Evolutionary conservation across 2,113 vertebrate species (phyloP).

Genomic region (Pogonocichla stellata): DNA sequence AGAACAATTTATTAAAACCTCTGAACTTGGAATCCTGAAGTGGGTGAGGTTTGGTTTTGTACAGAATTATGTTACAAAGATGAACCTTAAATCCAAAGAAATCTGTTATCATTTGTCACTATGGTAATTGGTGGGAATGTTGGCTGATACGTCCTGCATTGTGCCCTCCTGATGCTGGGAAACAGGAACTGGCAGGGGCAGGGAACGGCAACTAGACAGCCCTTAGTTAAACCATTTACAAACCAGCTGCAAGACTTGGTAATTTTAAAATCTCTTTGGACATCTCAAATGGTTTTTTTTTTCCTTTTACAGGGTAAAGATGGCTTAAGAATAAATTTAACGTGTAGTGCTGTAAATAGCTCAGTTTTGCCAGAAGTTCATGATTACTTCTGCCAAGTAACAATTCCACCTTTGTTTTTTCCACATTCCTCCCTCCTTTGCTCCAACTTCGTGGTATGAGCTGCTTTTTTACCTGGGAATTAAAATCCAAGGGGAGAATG

Average conservation of each 20-base stretch:
- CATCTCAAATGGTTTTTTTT: background rate
- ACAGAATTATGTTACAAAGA: background rate
- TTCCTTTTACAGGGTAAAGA: background rate
- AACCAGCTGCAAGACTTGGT: background rate
- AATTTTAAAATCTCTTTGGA: background rate
- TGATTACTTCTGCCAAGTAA: background rate
- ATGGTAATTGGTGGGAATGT: background rate
- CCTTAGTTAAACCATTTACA: background rate
- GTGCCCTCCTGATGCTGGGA: background rate
- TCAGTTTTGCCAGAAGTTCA: background rate
- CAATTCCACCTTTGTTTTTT: background rate
- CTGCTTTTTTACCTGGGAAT: background rate
- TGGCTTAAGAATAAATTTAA: background rate
- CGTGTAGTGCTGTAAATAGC: background rate
- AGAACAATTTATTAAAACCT: background rate
- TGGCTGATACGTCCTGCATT: background rate
- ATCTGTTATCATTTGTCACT: background rate
- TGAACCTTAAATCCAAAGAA: background rate
- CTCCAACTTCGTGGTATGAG: background rate
- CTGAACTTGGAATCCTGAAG: background rate
- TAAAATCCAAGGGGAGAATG: background rate
- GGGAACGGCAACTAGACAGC: background rate
- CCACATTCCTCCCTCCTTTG: background rate
- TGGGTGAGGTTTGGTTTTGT: background rate
- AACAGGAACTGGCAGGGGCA: background rate